Base-by-base conservation (phyloP, 2,888 invertebrate species). In the Pherbina coryleti region DNA sequence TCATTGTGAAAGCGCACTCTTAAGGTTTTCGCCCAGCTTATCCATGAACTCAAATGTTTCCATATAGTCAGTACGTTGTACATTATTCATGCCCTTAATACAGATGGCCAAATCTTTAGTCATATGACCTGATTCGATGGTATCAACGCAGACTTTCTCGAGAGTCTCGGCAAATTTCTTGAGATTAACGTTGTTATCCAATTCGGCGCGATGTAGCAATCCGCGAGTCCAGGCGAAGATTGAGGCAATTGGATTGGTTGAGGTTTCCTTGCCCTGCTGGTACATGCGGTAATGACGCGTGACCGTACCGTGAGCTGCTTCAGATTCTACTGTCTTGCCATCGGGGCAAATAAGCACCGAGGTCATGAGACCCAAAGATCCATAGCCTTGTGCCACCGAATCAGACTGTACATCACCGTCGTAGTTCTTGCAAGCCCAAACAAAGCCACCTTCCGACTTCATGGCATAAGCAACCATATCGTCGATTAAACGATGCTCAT, bases 361-460 rank as follows among this genome's bases (percentile, higher is more conserved):
- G 0, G 99, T 99, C 99, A 99, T 99, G 83, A 99, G 92, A 82
- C 99, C 99, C 78, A 99, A 91, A 0, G 98, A 98, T 17, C 99
- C 97, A 84, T 95, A 97, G 49, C 98, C 98, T 91, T 99, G 99
- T 79, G 99, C 99, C 37, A 99, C 97, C 0, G 98, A 96, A 90
- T 99, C 99, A 0, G 98, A 98, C 90, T 99, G 99, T 0, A 99
- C 99, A 90, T 99, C 99, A 60, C 99, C 99, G 87, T 99, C 99
- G 88, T 99, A 99, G 90, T 99, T 99, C 90, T 99, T 99, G 90
- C 99, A 99, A 9, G 99, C 98, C 99, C 99, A 99, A 0, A 99
- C 98, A 89, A 99, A 99, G 60, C 99, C 99, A 82, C 99, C 99
- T 85, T 98, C 97, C 0, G 97, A 96, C 90, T 99, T 99, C 96